Conservation (phyloP, 2,797 vertebrate genomes). For the Bradypus variegatus region DNA sequence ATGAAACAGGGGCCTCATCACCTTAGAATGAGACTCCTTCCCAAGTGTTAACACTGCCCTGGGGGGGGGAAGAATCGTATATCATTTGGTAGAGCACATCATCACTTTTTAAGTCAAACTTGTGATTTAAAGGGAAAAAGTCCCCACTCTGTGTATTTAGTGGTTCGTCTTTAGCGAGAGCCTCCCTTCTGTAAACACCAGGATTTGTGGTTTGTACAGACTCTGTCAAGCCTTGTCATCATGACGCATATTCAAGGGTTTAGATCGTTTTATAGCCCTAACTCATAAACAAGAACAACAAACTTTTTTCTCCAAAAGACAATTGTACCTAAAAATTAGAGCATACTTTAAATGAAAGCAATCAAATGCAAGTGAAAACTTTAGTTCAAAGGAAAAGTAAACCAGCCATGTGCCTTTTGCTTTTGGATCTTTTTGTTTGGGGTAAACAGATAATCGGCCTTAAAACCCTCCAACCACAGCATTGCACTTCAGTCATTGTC, state of each 20-base stretch:
- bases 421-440: not conserved
- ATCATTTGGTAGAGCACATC: constrained; percentile 33
- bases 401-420: not conserved
- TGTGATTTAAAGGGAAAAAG: constrained; percentile 42
- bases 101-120: constrained; percentile 37
- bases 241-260: not conserved
- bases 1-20: not conserved
- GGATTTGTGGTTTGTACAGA: not conserved
- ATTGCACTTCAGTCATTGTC: not conserved
- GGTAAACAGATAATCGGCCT: constrained; percentile 2
- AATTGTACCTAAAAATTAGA: constrained; percentile 56
- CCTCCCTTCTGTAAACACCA: constrained; percentile 31
- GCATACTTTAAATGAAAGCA: constrained; percentile 50
- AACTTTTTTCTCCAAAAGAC: constrained; percentile 29
- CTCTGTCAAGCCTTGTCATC: constrained; percentile 35
- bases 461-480: not conserved
- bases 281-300: constrained; percentile 61
- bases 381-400: constrained; percentile 37
- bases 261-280: constrained; percentile 43
- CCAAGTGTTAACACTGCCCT: constrained; percentile 20
- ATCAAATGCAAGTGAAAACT: constrained; percentile 40
- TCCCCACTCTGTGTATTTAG: not conserved
- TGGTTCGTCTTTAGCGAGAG: not conserved
- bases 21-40: not conserved
- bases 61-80: constrained; percentile 8